Conservation (phyloP, 2,113 vertebrate genomes). For the Thinocorus orbignyianus region DNA sequence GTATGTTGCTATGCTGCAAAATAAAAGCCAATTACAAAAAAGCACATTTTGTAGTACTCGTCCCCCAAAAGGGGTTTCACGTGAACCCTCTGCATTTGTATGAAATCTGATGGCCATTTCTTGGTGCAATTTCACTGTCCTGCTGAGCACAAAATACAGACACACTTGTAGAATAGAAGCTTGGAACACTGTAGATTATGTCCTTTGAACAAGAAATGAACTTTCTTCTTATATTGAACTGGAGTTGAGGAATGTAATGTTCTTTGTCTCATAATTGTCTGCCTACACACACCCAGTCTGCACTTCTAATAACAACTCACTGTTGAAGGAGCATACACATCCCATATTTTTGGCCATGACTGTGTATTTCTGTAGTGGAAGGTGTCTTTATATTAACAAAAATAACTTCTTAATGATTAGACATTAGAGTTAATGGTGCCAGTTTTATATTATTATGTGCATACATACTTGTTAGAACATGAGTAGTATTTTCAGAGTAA, state of each 20-base stretch:
- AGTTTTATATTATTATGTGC: not conserved
- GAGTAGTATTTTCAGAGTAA: conserved; percentile 4
- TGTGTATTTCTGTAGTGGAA: conserved; percentile 42
- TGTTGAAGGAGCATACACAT: not conserved
- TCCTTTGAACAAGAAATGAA: conserved; percentile 69
- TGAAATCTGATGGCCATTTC: conserved; percentile 52
- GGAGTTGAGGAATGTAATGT: conserved; percentile 44
- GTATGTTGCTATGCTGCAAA: conserved; percentile 9
- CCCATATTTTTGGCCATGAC: conserved; percentile 32
- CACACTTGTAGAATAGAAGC: conserved; percentile 66
- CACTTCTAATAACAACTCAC: conserved; percentile 17
- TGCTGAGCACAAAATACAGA: conserved; percentile 58
- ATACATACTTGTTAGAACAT: not conserved
- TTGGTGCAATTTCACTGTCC: conserved; percentile 60
- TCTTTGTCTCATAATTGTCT: conserved; percentile 60
- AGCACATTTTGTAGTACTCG: not conserved
- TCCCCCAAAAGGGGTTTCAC: conserved; percentile 29
- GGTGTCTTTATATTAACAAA: conserved; percentile 45
- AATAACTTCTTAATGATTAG: conserved; percentile 36
- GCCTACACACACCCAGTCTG: conserved; percentile 26
- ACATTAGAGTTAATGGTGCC: not conserved
- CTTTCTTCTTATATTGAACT: conserved; percentile 56
- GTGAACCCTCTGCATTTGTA: conserved; percentile 26
- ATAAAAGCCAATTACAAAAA: not conserved
- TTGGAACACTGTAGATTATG: conserved; percentile 63